A percentile compares a stretch with the other conserved stretches of the same genome.
Evolutionary conservation across 2,113 vertebrate genomes (phyloP).

Genomic region (Choloepus hoffmanni): DNA sequence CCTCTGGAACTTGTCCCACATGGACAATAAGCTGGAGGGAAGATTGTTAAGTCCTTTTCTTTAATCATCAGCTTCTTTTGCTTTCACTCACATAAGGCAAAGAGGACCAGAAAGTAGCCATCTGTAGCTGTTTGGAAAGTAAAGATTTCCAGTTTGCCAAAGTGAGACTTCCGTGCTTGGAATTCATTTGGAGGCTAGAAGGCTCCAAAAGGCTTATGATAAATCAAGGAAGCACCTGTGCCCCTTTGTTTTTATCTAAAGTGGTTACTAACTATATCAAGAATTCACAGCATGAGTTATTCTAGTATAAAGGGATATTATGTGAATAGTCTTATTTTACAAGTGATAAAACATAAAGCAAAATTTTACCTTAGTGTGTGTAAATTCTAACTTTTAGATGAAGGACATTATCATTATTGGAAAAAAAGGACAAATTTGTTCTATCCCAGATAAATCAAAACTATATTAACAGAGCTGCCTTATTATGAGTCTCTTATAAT

Average conservation of each 20-base stretch:
- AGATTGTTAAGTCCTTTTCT: neutral
- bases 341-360: slow-evolving; percentile 13
- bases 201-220: neutral
- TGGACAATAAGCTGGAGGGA: neutral
- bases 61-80: neutral
- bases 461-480: slow-evolving; percentile 16
- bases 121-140: neutral
- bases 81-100: neutral
- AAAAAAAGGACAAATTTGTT: neutral
- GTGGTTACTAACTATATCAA: neutral
- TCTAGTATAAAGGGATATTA: neutral
- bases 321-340: slow-evolving; percentile 28
- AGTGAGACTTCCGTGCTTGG: neutral
- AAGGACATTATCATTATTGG: neutral
- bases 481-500: slow-evolving; percentile 31
- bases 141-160: slow-evolving; percentile 14
- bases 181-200: neutral
- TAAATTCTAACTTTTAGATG: slow-evolving; percentile 1
- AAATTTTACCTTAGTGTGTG: neutral
- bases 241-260: slow-evolving; percentile 28
- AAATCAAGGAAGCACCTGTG: neutral
- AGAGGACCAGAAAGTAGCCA: neutral
- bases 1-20: neutral
- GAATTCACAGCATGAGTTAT: neutral
- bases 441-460: neutral